phyloP scores from a whole-genome alignment of 2,888 invertebrate species.

The Drosophila quinaria region DNA sequence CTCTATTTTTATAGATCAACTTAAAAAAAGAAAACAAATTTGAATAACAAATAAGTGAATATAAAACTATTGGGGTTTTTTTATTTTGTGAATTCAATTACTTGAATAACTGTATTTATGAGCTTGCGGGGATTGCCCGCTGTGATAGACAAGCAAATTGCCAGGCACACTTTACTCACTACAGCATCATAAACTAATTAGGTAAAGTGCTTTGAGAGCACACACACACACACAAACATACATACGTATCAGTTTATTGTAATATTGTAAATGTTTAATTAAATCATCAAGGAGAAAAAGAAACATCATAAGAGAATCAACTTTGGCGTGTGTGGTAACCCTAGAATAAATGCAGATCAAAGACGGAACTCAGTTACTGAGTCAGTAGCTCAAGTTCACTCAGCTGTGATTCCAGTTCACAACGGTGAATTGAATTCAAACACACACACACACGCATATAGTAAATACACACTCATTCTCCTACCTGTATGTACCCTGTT shows the following conservation, averaged over 20 bases:
- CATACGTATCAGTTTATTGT: constrained; percentile 14
- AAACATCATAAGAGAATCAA: not conserved
- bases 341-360: constrained; percentile 9
- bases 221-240: constrained; percentile 25
- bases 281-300: constrained; percentile 5
- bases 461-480: not conserved
- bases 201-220: constrained; percentile 55
- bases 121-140: constrained; percentile 36
- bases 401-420: constrained; percentile 38
- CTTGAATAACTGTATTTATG: not conserved
- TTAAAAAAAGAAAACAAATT: too few species aligned
- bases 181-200: constrained; percentile 63
- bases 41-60: too few species aligned
- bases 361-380: constrained; percentile 19
- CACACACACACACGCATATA: not conserved
- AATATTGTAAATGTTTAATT: constrained; percentile 12
- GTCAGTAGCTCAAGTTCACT: constrained; percentile 49
- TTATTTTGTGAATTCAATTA: not conserved
- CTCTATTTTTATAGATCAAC: too few species aligned
- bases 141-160: constrained; percentile 58
- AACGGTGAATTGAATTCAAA: constrained; percentile 25
- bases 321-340: constrained; percentile 1
- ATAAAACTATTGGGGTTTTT: not conserved
- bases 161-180: constrained; percentile 41
- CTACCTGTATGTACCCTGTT: constrained; percentile 17